phyloP scores from a whole-genome alignment of 2,888 invertebrate species.

The Leucoptera coffeella region DNA sequence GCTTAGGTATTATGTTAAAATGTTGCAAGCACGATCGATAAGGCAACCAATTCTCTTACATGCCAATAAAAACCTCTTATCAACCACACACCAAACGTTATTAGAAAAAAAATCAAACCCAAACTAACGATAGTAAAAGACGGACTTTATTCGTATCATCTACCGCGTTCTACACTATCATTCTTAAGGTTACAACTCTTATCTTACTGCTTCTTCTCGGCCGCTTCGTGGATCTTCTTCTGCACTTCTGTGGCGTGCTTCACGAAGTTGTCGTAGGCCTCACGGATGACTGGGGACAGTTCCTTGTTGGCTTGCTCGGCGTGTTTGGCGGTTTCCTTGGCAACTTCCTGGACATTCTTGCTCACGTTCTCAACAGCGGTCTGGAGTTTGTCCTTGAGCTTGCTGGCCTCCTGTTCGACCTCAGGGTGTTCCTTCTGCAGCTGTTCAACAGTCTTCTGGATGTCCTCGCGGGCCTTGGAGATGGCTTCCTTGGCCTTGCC shows the following conservation, averaged over 20 bases:
- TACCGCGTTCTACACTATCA: no score
- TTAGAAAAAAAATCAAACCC: no score
- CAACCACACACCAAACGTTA: no score
- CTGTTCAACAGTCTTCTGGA: conserved; percentile 22
- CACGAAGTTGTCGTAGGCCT: conserved; percentile 30
- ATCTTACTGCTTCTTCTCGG: conserved; percentile 36
- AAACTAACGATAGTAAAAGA: no score
- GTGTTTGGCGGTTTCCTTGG: conserved; percentile 29
- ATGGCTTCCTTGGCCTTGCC: conserved; percentile 32
- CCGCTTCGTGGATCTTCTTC: conserved; percentile 34
- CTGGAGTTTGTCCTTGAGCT: conserved; percentile 21
- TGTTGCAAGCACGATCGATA: no score
- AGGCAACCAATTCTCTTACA: no score
- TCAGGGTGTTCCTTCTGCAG: conserved; percentile 34
- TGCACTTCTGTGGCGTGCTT: conserved; percentile 24
- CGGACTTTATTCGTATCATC: no score
- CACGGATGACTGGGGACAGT: conserved; percentile 30
- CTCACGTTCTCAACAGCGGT: conserved; percentile 20
- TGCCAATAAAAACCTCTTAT: no score
- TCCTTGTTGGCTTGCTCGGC: conserved; percentile 27
- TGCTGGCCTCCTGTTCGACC: conserved; percentile 24
- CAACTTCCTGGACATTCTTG: conserved; percentile 28
- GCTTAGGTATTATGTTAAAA: no score
- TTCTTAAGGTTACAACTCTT: no score
- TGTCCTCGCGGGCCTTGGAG: conserved; percentile 17